Evolutionary conservation across 2,797 vertebrate species (phyloP), one percentile per base, ranked within the genome.

Genomic region (Neoniphon sammara): DNA sequence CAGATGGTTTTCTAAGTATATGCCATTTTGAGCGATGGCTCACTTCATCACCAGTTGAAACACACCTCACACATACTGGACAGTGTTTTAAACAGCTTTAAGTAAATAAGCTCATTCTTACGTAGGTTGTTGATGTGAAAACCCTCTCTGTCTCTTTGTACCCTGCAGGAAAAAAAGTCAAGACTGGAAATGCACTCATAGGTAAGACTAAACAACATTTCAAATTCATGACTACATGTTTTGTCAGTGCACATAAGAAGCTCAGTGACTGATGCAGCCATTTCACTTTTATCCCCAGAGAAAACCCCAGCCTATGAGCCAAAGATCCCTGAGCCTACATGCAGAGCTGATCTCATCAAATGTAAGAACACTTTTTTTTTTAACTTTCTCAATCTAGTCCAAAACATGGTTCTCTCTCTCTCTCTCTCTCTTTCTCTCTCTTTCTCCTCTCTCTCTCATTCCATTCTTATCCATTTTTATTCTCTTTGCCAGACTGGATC

Each of bases 311-410:
- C 34, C 39, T 92, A 92, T 0, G 90, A 92, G 31, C 70, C 90
- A 34, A 82, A 89, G 34, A 77, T 92, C 62, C 85, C 89, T 0
- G 92, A 94, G 59, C 92, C 93, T 8, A 85, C 81, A 80, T 85
- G 81, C 71, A 85, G 92, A 90, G 89, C 80, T 30, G 92, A 93
- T 47, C 91, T 93, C 20, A 50, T 91, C 52, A 92, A 92, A 78
- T 8, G 91, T 92, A 79, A 81, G 82, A 66, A 63, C 18, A 47
- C 25, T 15, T 27, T 0, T 4, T 27, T 1, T 27, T 15, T 53
- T n/a, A 36, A 0, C 9, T 18, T 46, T n/a, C 4, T 21, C 5
- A 17, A 11, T 50, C 50, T 21, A 7, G 1, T 60, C 3, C 14
- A 44, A 72, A 65, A 15, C 2, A 6, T 31, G 6, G 0, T n/a